These are phyloP conservation scores for Trematocara variabile DNA, from an alignment of 2,113 vertebrate genomes.

Conservation along the genomic window DNA sequence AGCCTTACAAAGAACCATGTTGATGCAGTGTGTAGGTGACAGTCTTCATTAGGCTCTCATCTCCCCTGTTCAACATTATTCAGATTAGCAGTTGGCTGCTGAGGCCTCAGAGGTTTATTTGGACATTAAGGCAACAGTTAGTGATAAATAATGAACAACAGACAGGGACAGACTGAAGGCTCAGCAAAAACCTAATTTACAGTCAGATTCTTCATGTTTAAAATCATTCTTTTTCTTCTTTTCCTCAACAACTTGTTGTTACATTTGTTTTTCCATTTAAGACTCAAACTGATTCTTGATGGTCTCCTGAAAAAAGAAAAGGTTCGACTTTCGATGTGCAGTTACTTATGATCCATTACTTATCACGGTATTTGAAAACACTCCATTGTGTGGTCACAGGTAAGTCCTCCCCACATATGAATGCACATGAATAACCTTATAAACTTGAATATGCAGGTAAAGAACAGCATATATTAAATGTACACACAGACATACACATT, in stretches of 20 bases:
- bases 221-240: neutral
- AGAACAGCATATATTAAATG: neutral
- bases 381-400: neutral
- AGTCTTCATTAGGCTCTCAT: neutral
- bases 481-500: neutral
- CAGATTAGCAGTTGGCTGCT: neutral
- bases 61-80: neutral
- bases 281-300: neutral
- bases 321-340: neutral
- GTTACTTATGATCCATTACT: neutral
- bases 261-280: neutral
- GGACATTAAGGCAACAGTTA: neutral
- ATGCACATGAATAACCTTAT: neutral
- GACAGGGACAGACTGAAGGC: neutral
- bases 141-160: slow-evolving; percentile 4
- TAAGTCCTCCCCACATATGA: neutral
- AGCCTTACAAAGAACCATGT: neutral
- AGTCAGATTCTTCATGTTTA: neutral
- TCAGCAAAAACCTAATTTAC: neutral
- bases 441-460: neutral
- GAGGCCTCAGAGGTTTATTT: neutral
- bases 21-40: neutral
- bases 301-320: neutral
- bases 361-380: neutral
- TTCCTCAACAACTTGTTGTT: neutral